phyloP scores from a whole-genome alignment of 2,888 invertebrate species.

The Andrena fulva region DNA sequence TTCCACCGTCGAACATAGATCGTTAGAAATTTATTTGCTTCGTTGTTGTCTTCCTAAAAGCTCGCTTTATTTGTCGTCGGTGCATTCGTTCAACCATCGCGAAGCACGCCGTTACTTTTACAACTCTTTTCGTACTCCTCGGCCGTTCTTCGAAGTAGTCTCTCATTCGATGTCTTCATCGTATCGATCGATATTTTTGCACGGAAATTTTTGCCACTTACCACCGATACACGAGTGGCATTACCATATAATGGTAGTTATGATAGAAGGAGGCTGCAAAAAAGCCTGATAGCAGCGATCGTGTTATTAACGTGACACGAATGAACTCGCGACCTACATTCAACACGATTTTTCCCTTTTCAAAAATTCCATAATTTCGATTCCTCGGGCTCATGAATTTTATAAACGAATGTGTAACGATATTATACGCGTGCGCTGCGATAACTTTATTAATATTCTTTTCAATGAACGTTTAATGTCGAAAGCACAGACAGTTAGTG shows the following conservation, averaged over 20 bases:
- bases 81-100: background rate
- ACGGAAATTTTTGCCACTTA: background rate
- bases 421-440: background rate
- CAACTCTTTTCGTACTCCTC: background rate
- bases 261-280: constrained; percentile 17
- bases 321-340: background rate
- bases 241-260: constrained; percentile 25
- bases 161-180: constrained; percentile 1
- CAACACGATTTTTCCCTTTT: background rate
- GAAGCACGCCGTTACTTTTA: background rate
- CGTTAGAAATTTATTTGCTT: background rate
- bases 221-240: constrained; percentile 17
- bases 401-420: background rate
- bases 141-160: background rate
- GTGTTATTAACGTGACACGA: constrained; percentile 1
- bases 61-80: background rate
- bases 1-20: background rate
- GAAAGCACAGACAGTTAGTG: too few relatives aligned
- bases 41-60: background rate
- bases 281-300: constrained; percentile 6
- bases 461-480: too few relatives aligned
- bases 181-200: constrained; percentile 9
- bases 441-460: too few relatives aligned
- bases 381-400: background rate
- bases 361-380: background rate